Base-by-base conservation (phyloP, 2,113 vertebrate genomes). In the Odocoileus hemionus region DNA sequence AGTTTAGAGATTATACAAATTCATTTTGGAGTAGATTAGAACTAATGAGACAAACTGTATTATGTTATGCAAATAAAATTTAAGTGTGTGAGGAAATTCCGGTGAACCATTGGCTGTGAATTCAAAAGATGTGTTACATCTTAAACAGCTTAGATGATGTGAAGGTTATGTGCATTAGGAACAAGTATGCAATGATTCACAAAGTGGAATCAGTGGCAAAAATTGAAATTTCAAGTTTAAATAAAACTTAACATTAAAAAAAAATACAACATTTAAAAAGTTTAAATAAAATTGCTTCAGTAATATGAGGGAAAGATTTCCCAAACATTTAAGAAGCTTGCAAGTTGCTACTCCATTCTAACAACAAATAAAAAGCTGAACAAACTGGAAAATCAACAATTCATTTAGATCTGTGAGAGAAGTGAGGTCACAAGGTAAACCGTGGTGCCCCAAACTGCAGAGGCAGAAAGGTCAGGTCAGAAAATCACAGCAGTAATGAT, bases 361-460 rank as follows among this genome's bases (percentile, higher is more conserved):
- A 36, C 13, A 52, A 50, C 15, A 52, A 86, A 21, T n/a, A 50
- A 64, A 50, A 86, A 64, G 17, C 43, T 25, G 58, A 86, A 47
- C 43, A 67, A 36, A 36, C 14, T 52, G 45, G 23, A 87, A 50
- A 87, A n/a, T 52, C 86, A 87, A n/a, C 60, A 50, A 17, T 8
- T 67, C n/a, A 67, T 33, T 52, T 17, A 67, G 45, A 52, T 16
- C 45, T 87, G 60, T 17, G 33, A 67, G 60, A 52, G 14, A 67
- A 36, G 19, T 52, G 21, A 28, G 54, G 8, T 85, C 14, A 58
- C 14, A 85, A 17, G 54, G 54, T 58, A 85, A 58, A 43, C 36
- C 0, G 0, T 21, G 1, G 21, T 14, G 45, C 45, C 60, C 60
- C 21, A 36, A 36, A 52, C 5, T 67, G 45, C 2, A 36, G 21